Evolutionary conservation across 2,888 invertebrate species (phyloP).

Genomic region (Galerucella nymphaeae): DNA sequence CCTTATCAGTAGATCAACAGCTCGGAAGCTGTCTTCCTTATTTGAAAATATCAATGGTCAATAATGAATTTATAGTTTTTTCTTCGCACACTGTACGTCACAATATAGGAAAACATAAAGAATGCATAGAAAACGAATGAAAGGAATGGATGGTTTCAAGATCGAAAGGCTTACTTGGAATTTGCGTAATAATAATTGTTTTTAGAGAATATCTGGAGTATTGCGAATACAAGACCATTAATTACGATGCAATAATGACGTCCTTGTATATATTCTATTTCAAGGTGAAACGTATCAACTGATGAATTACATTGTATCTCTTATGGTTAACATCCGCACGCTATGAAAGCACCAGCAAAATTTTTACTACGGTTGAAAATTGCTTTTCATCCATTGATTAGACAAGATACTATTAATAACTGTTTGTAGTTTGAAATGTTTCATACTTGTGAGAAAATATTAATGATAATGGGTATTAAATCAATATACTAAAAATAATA

Average conservation of each 20-base stretch:
- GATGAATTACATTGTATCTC: conserved; percentile 20
- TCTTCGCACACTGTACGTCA: background rate
- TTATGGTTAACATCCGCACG: no score
- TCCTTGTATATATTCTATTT: conserved; percentile 28
- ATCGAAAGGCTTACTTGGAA: conserved; percentile 18
- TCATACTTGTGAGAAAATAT: background rate
- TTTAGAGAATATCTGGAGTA: conserved; percentile 21
- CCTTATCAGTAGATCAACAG: no score
- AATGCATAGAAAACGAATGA: background rate
- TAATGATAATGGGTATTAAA: conserved; percentile 4
- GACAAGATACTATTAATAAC: background rate
- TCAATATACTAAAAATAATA: conserved; percentile 6
- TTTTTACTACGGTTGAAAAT: no score
- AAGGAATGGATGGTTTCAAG: conserved; percentile 11
- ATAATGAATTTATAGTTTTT: no score
- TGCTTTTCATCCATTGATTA: background rate
- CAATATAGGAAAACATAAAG: background rate
- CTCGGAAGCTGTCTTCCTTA: no score
- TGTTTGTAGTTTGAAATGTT: background rate
- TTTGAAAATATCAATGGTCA: no score
- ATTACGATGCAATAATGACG: conserved; percentile 25
- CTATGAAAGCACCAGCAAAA: no score
- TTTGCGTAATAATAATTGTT: conserved; percentile 29
- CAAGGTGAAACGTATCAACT: conserved; percentile 27
- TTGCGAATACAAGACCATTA: conserved; percentile 25